Evolutionary conservation across 1,140 invertebrate species (phyloP).

Genomic region (Drosophila orena): DNA sequence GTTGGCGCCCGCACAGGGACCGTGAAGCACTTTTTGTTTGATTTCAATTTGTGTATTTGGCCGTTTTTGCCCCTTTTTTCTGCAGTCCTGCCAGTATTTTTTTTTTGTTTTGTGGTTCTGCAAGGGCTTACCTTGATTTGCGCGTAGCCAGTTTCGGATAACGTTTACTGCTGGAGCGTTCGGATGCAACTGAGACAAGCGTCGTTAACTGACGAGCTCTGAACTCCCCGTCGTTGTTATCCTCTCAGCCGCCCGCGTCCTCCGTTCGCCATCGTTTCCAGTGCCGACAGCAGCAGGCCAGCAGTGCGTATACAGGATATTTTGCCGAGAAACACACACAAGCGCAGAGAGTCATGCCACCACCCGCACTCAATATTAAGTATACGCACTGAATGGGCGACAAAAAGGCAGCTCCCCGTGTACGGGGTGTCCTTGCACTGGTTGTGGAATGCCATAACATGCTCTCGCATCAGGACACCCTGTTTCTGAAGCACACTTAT

Average conservation of each 20-base stretch:
- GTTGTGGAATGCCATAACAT: background rate
- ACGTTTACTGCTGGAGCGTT: slow-evolving; percentile 78
- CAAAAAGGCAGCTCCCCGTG: slow-evolving; percentile 39
- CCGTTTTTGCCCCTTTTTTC: slow-evolving; percentile 1
- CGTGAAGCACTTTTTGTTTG: slow-evolving; percentile 25
- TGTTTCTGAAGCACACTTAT: slow-evolving; percentile 56
- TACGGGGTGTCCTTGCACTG: slow-evolving; percentile 47
- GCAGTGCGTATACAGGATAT: slow-evolving; percentile 60
- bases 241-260: slow-evolving; percentile 35
- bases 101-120: slow-evolving; percentile 12
- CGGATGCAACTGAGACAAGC: slow-evolving; percentile 83
- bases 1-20: background rate
- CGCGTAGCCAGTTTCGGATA: slow-evolving; percentile 67
- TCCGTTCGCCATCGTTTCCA: slow-evolving; percentile 27
- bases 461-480: slow-evolving; percentile 27
- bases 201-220: slow-evolving; percentile 76
- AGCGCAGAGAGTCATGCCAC: slow-evolving; percentile 13
- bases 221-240: slow-evolving; percentile 56
- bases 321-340: slow-evolving; percentile 1
- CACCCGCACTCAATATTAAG: slow-evolving; percentile 49
- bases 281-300: slow-evolving; percentile 38
- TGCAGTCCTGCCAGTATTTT: background rate
- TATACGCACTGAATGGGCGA: slow-evolving; percentile 62
- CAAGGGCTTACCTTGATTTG: slow-evolving; percentile 58
- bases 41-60: slow-evolving; percentile 42